These are phyloP conservation scores for Physeter macrocephalus DNA, from an alignment of 2,113 vertebrate genomes.

Conservation along the genomic window DNA sequence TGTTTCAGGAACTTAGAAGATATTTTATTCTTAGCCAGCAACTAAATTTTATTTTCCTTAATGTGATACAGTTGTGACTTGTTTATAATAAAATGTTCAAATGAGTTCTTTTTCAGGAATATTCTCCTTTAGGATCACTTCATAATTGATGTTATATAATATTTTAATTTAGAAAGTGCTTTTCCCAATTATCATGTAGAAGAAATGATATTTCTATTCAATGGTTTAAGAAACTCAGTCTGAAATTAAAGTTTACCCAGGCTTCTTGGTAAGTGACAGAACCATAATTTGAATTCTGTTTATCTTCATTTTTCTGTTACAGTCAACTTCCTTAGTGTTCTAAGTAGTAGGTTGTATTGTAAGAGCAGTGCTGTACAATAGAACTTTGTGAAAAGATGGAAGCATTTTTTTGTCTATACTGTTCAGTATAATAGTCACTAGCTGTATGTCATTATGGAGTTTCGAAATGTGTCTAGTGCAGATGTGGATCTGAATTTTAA, in stretches of 20 bases:
- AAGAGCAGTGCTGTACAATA: not conserved
- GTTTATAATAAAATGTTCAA: not conserved
- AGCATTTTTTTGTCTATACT: not conserved
- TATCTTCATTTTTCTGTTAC: not conserved
- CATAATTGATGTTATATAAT: not conserved
- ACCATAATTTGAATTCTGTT: not conserved
- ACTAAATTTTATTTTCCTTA: slow-evolving; percentile 16
- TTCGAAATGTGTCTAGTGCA: not conserved
- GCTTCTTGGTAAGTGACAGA: not conserved
- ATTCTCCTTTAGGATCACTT: not conserved
- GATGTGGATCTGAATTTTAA: not conserved
- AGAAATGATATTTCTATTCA: not conserved
- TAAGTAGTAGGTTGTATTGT: not conserved
- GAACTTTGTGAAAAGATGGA: not conserved
- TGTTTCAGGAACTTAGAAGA: slow-evolving; percentile 5
- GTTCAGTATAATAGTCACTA: not conserved
- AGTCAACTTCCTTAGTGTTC: not conserved
- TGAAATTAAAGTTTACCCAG: not conserved
- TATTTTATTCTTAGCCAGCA: not conserved
- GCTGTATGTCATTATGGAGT: not conserved
- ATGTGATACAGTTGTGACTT: not conserved
- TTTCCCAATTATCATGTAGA: not conserved
- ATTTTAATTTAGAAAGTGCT: not conserved
- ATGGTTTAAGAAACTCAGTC: not conserved
- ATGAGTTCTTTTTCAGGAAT: not conserved